Evolutionary conservation across 37 sponge, comb jelly and placozoan genomes (phyloP).

Genomic region (Geodia barretti): DNA sequence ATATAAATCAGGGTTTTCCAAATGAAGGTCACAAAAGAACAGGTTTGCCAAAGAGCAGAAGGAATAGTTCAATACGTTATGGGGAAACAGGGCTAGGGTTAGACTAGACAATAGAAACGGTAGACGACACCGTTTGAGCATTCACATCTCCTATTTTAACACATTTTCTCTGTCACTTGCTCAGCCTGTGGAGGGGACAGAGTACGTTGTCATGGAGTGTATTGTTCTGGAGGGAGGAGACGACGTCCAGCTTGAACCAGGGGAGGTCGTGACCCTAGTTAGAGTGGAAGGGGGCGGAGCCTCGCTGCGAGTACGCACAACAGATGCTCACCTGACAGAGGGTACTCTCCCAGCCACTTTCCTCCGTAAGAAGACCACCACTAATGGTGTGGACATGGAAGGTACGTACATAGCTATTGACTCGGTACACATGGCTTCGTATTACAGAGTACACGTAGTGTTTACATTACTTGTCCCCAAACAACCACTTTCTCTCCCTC

Average conservation of each 20-base stretch:
- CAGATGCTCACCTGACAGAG: conserved; percentile 29
- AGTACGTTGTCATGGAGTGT: conserved; percentile 74
- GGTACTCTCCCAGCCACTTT: conserved; percentile 47
- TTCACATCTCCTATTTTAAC: no score
- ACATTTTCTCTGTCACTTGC: no score
- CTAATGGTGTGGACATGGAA: conserved; percentile 24
- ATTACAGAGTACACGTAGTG: no score
- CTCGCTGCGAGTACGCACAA: conserved; percentile 31
- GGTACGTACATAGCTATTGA: conserved; percentile 22
- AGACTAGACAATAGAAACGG: no score
- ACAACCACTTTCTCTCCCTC: no score
- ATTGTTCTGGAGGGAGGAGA: conserved; percentile 76
- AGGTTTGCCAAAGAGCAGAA: no score
- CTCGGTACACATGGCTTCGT: not conserved
- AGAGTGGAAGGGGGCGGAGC: conserved; percentile 15
- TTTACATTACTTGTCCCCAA: no score
- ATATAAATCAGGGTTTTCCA: no score
- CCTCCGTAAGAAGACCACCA: conserved; percentile 32
- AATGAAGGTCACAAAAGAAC: no score
- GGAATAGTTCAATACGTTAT: no score
- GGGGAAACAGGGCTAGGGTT: no score
- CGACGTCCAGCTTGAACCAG: conserved; percentile 58
- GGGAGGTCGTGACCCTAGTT: conserved; percentile 68
- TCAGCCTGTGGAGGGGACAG: conserved; percentile 20
- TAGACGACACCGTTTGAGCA: no score